A percentile compares a stretch with the other conserved stretches of the same genome.
phyloP scores from a whole-genome alignment of 2,888 invertebrate genomes.

The Diogma glabrata region DNA sequence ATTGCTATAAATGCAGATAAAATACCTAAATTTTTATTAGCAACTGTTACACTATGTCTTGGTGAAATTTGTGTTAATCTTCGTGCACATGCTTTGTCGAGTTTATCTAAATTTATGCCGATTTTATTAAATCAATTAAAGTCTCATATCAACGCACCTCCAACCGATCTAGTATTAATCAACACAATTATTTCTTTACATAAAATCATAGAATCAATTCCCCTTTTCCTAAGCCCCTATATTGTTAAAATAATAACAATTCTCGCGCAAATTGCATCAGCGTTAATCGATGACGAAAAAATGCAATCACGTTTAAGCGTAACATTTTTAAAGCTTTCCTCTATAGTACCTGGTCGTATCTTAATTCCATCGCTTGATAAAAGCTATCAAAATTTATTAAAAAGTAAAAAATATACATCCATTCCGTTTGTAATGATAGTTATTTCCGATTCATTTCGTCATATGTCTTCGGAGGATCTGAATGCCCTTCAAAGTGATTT shows the following conservation, averaged over 20 bases:
- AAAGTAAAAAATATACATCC: slow-evolving; percentile 46
- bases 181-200: slow-evolving; percentile 59
- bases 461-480: slow-evolving; percentile 51
- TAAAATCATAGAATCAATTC: slow-evolving; percentile 70
- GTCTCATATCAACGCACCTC: slow-evolving; percentile 47
- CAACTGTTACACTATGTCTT: slow-evolving; percentile 62
- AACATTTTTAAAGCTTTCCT: slow-evolving; percentile 56
- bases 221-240: slow-evolving; percentile 77
- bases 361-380: slow-evolving; percentile 61
- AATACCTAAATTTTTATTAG: slow-evolving; percentile 42
- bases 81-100: slow-evolving; percentile 60
- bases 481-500: slow-evolving; percentile 53
- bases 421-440: slow-evolving; percentile 64
- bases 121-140: slow-evolving; percentile 53
- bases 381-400: slow-evolving; percentile 48
- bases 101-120: slow-evolving; percentile 71
- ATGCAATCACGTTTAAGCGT: slow-evolving; percentile 32
- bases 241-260: slow-evolving; percentile 57
- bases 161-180: slow-evolving; percentile 28
- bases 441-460: slow-evolving; percentile 57
- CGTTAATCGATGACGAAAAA: slow-evolving; percentile 22
- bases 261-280: slow-evolving; percentile 45
- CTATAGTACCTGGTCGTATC: slow-evolving; percentile 57
- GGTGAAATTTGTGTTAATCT: slow-evolving; percentile 67
- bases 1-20: slow-evolving; percentile 26